phyloP scores from a whole-genome alignment of 2,113 vertebrate genomes.

The Agapornis roseicollis region DNA sequence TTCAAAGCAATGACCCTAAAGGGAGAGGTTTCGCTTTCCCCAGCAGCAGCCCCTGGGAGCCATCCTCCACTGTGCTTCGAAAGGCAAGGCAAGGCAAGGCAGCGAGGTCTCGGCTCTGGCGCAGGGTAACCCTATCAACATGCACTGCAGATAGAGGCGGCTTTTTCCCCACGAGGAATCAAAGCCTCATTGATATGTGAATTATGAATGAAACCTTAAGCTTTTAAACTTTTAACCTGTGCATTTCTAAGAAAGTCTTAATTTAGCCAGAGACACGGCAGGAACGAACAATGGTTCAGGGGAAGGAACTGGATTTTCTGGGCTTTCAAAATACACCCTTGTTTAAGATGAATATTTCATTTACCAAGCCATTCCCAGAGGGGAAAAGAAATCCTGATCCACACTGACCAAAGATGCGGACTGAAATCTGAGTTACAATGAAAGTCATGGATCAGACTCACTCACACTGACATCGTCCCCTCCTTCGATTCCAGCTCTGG shows the following conservation, averaged over 20 bases:
- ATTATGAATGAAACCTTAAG: conserved; percentile 72
- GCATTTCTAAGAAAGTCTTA: conserved; percentile 56
- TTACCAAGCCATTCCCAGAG: neutral
- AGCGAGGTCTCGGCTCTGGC: neutral
- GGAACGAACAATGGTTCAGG: conserved; percentile 9
- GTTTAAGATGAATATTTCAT: neutral
- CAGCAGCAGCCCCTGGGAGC: neutral
- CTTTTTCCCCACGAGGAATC: conserved; percentile 33
- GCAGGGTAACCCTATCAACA: conserved; percentile 46
- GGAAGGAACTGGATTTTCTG: neutral
- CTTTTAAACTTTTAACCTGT: conserved; percentile 73
- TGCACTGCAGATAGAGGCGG: conserved; percentile 4
- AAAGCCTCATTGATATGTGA: conserved; percentile 65
- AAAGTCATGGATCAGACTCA: neutral
- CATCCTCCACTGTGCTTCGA: neutral
- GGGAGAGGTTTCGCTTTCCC: neutral
- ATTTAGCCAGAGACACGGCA: neutral
- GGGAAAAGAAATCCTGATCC: neutral
- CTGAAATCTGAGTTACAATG: neutral
- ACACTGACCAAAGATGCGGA: neutral
- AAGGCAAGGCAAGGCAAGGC: neutral
- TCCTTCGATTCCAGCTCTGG: neutral
- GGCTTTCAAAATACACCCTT: neutral
- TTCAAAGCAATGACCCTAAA: conserved; percentile 8
- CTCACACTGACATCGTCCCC: neutral